Evolutionary conservation across 2,888 invertebrate species (phyloP).

Genomic region (Tetragonula carbonaria): DNA sequence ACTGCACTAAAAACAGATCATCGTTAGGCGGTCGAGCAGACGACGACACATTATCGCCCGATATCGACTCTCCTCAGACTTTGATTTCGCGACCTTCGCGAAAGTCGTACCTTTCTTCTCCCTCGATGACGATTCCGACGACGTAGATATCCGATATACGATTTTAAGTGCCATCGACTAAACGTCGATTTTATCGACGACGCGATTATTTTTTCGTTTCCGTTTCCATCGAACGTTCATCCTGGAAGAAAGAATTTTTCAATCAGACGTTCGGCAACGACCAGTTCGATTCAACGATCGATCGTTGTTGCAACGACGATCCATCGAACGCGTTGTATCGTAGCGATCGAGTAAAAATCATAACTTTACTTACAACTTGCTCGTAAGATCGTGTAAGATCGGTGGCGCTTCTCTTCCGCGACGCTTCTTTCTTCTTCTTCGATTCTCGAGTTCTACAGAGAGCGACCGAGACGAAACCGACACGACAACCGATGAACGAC

Average conservation of each 20-base stretch:
- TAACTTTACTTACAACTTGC: neutral
- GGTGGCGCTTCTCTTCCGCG: neutral
- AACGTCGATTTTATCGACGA: constrained; percentile 13
- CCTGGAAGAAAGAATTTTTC: constrained; percentile 16
- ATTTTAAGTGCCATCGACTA: constrained; percentile 28
- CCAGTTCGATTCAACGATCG: too few relatives aligned
- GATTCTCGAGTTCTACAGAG: neutral
- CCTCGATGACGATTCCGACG: constrained; percentile 1
- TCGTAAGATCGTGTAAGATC: too few relatives aligned
- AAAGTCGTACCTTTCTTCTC: constrained; percentile 42
- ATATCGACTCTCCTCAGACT: constrained; percentile 52
- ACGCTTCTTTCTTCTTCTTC: neutral
- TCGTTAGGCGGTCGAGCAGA: constrained; percentile 45
- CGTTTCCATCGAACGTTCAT: neutral
- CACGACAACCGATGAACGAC: neutral
- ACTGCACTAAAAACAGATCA: constrained; percentile 46
- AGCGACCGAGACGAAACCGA: neutral
- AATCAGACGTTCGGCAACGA: neutral
- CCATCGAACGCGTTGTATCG: neutral
- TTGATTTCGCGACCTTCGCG: constrained; percentile 53
- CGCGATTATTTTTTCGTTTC: neutral
- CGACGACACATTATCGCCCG: constrained; percentile 49
- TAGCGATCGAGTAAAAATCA: too few relatives aligned
- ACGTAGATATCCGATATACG: constrained; percentile 39
- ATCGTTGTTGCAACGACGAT: too few relatives aligned